phyloP scores from a whole-genome alignment of 2,113 vertebrate genomes.

The Cavia porcellus region DNA sequence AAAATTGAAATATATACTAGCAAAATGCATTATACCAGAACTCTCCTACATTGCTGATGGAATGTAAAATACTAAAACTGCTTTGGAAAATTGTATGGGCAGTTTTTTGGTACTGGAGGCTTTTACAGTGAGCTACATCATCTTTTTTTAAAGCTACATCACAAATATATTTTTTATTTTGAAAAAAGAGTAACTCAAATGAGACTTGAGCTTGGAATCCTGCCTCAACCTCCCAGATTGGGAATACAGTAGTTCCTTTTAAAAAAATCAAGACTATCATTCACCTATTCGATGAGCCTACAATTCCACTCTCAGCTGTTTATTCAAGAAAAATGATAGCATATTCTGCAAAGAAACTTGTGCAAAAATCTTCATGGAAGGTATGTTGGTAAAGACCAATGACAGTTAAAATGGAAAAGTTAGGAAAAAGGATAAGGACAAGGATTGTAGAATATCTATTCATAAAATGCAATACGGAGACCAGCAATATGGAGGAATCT shows the following conservation, averaged over 20 bases:
- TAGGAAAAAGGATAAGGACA: background rate
- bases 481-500: background rate
- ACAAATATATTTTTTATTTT: background rate
- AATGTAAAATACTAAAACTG: background rate
- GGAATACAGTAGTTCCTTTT: background rate
- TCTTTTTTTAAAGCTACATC: background rate
- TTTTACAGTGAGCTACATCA: background rate
- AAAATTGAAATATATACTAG: background rate
- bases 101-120: background rate
- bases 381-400: background rate
- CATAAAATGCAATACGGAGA: background rate
- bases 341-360: background rate
- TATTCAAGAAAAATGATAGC: background rate
- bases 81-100: background rate
- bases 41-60: background rate
- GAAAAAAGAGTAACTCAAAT: background rate
- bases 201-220: background rate
- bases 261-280: background rate
- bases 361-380: background rate
- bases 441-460: background rate
- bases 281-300: background rate
- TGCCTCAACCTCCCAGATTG: background rate
- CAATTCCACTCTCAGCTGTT: background rate
- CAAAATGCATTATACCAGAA: background rate
- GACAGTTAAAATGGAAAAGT: background rate